Percentiles rank a stretch among this genome's conserved stretches.
Conservation (phyloP, 1,140 invertebrate species). For the Rhagoletis pomonella region DNA sequence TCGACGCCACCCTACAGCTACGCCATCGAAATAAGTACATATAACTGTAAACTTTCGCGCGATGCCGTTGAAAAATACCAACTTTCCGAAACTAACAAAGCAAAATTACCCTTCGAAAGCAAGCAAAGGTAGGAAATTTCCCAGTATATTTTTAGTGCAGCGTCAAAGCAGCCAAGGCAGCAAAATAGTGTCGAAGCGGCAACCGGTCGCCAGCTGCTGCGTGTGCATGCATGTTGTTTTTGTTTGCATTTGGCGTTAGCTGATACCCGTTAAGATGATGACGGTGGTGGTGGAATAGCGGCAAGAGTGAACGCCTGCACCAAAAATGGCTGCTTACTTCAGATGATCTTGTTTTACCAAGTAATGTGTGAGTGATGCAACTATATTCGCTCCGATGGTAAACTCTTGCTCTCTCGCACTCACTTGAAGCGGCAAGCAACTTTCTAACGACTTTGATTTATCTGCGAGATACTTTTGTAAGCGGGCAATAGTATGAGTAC, state of each 20-base stretch:
- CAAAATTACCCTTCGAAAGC: neutral
- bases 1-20: neutral
- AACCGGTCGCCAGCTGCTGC: neutral
- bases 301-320: slow-evolving; percentile 25
- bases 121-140: neutral
- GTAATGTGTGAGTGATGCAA: neutral
- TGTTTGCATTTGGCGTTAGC: neutral
- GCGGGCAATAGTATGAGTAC: neutral
- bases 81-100: neutral
- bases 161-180: neutral
- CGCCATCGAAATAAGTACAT: neutral
- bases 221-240: neutral
- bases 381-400: neutral
- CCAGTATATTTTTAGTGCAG: neutral
- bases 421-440: neutral
- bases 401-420: neutral
- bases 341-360: slow-evolving; percentile 37
- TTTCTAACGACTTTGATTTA: slow-evolving; percentile 23
- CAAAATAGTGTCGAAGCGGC: neutral
- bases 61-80: neutral
- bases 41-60: neutral
- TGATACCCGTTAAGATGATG: neutral
- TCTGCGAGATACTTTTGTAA: neutral
- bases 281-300: neutral
- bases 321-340: slow-evolving; percentile 49